phyloP scores from a whole-genome alignment of 2,888 invertebrate genomes.

The Drosophila macrospina region DNA sequence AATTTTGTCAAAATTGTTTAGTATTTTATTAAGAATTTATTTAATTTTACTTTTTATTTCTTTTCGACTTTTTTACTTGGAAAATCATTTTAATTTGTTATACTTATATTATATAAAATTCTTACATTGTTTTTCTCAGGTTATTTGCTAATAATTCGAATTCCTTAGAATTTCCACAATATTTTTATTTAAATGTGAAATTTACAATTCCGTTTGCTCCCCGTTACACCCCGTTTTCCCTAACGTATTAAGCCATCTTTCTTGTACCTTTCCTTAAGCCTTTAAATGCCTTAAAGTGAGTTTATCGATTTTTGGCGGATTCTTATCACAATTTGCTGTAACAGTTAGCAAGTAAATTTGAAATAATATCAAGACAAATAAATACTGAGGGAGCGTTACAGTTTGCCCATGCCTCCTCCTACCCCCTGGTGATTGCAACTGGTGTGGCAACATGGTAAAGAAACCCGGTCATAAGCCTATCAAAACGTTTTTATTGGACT shows the following conservation, averaged over 20 bases:
- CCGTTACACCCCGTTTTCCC: background rate
- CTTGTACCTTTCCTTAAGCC: slow-evolving; percentile 5
- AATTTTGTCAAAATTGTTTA: no score
- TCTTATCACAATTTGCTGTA: slow-evolving; percentile 59
- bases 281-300: slow-evolving; percentile 5
- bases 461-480: slow-evolving; percentile 72
- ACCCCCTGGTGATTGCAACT: slow-evolving; percentile 33
- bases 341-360: slow-evolving; percentile 66
- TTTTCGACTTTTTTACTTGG: no score
- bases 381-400: slow-evolving; percentile 7
- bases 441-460: slow-evolving; percentile 47
- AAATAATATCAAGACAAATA: slow-evolving; percentile 65
- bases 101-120: no score
- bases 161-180: background rate
- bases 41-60: no score
- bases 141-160: no score
- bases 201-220: no score
- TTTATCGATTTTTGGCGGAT: slow-evolving; percentile 38
- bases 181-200: no score
- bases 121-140: background rate
- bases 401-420: no score
- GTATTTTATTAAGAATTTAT: no score
- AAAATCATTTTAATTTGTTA: no score
- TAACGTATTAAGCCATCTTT: background rate
- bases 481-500: slow-evolving; percentile 75